Conservation (phyloP, 2,888 invertebrate species). For the Lacanobia wlatinum region DNA sequence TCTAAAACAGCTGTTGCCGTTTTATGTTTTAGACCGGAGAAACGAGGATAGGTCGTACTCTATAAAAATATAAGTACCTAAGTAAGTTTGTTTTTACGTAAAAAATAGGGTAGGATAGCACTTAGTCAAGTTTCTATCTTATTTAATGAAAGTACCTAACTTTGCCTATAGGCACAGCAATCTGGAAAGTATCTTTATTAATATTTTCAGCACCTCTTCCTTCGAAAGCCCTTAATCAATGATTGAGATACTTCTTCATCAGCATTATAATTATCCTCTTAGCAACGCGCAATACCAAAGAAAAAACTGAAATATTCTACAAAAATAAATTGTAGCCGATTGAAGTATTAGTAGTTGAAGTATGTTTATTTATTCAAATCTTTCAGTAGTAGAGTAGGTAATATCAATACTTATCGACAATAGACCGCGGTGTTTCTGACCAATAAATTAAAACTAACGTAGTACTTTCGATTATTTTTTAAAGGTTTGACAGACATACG, state of each 20-base stretch:
- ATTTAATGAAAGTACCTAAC: neutral
- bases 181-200: neutral
- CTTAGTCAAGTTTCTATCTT: neutral
- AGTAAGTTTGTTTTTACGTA: neutral
- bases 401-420: conserved; percentile 9
- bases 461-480: neutral
- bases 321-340: neutral
- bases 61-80: conserved; percentile 8
- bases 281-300: neutral
- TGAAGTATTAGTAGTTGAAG: neutral
- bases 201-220: neutral
- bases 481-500: conserved; percentile 11
- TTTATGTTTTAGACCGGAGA: conserved; percentile 24
- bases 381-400: conserved; percentile 1
- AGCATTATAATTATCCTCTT: neutral
- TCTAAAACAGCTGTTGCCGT: conserved; percentile 43
- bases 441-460: neutral
- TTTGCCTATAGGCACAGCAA: neutral
- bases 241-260: neutral
- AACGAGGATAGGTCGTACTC: neutral
- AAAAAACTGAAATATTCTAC: neutral
- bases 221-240: neutral
- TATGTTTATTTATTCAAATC: conserved; percentile 34
- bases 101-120: neutral
- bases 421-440: neutral